Base-by-base conservation (phyloP, 2,113 vertebrate genomes). In the Anhinga rufa region DNA sequence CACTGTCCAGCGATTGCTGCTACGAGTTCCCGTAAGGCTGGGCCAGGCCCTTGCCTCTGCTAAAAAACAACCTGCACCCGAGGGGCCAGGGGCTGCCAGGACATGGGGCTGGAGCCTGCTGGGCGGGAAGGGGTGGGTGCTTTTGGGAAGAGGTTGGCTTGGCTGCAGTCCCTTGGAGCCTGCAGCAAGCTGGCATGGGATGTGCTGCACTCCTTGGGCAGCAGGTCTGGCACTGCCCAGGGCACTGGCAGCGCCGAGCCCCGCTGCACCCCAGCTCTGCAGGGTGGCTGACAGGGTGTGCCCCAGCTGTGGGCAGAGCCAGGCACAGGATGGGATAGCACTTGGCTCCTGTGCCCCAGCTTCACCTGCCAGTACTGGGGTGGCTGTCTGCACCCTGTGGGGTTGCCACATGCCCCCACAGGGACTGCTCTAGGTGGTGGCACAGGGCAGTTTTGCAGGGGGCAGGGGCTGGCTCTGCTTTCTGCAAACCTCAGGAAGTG, bases 271-370 rank as follows among this genome's bases (percentile, higher is more conserved):
- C 18, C 46, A 15, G 21, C 31, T 34, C 12, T 51, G 22, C 3
- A 6, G 60, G 20, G 57, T 5, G 15, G 48, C 28, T 29, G n/a
- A 13, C 10, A 25, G 29, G 9, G 9, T 14, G 31, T 0, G 0
- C 19, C 36, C 24, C 0, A 4, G 64, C 25, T n/a, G 34, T 1
- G 16, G 31, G 54, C n/a, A 72, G 36, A 71, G 38, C 38, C 29
- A 17, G 58, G 34, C 20, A 3, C 25, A 4, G 51, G 19, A 5
- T 17, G 26, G n/a, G 19, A 17, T 12, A 54, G n/a, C 10, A 17
- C 28, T 31, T 0, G 0, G 28, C 32, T 36, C 36, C 49, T 28
- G 13, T 20, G 28, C 11, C 61, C 40, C 2, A 2, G 61, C 49
- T 61, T 49, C 21, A 5, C 21, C 31, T 24, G 58, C 31, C 25